Evolutionary conservation across 1,140 invertebrate species (phyloP).

Genomic region (Acromyrmex echinatior): DNA sequence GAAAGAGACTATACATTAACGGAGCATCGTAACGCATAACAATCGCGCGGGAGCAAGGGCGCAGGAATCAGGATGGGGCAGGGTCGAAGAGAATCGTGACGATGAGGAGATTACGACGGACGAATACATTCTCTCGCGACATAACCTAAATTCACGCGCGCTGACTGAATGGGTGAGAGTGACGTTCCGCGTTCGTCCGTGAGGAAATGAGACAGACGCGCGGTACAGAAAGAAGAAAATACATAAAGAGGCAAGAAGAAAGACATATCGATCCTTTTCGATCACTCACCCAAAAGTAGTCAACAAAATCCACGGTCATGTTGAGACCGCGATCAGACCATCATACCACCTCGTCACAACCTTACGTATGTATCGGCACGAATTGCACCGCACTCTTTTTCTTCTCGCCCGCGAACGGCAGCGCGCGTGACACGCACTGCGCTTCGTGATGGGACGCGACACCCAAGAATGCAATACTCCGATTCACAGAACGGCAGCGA

Average conservation of each 20-base stretch:
- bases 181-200: neutral
- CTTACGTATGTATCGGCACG: slow-evolving; percentile 42
- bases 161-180: neutral
- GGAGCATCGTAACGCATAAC: neutral
- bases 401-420: neutral
- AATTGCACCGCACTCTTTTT: slow-evolving; percentile 46
- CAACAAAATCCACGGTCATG: slow-evolving; percentile 93
- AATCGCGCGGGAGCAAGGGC: neutral
- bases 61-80: too few relatives aligned
- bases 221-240: neutral
- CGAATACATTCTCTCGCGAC: slow-evolving; percentile 28
- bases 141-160: slow-evolving; percentile 68
- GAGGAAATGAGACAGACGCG: too few relatives aligned
- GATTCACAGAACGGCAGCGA: slow-evolving; percentile 37
- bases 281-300: slow-evolving; percentile 93
- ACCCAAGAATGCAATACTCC: slow-evolving; percentile 14
- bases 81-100: neutral
- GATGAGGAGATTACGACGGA: neutral
- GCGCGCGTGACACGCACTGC: slow-evolving; percentile 27
- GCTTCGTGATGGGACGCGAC: slow-evolving; percentile 22
- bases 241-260: neutral
- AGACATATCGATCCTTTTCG: neutral
- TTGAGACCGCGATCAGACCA: slow-evolving; percentile 83
- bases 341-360: slow-evolving; percentile 68
- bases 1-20: slow-evolving; percentile 41